Evolutionary conservation across 2,113 vertebrate species (phyloP), one percentile per base, ranked within the genome.

Genomic region (Rana temporaria): DNA sequence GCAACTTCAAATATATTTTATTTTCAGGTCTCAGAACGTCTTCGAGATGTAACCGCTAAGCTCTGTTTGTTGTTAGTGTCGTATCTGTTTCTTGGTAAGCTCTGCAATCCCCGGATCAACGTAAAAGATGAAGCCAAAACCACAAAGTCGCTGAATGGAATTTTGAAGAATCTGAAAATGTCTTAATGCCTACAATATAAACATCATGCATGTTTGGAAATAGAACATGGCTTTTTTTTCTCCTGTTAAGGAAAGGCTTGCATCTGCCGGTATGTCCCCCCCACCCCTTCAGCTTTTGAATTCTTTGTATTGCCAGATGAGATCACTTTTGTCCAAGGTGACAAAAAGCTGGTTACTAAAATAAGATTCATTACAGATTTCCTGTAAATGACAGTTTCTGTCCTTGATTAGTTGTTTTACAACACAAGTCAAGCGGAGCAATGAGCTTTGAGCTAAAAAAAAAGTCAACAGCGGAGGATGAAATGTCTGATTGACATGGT

Each of bases 11-110:
- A 48, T 30, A 38, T 26, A 24, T 16, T 75, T 63, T 78, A 63
- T 9, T 84, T 79, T 48, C 75, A 71, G 63, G 77, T 79, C 59
- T 73, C 26, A 4, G 52, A 19, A 57, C 60, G 15, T 65, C 69
- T 38, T 26, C n/a, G 79, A 79, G 67, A 48, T 78, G 75, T 72
- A 67, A 72, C 68, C 53, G n/a, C 75, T 79, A 55, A 66, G 53
- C 30, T 73, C 71, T 83, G 81, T 60, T 48, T 66, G 75, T 79
- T 84, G 18, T 60, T 67, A 72, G 60, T 26, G 32, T 57, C 2
- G 48, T 72, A 65, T 79, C 75, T 84, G 59, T 59, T 42, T 79
- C 82, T 77, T 48, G n/a, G 68, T 52, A 72, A 72, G 59, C 57
- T 38, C 26, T 22, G 32, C 60, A 15, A 71, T 76, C 75, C 34